phyloP scores from a whole-genome alignment of 2,888 invertebrate species.

The Bembecia ichneumoniformis region DNA sequence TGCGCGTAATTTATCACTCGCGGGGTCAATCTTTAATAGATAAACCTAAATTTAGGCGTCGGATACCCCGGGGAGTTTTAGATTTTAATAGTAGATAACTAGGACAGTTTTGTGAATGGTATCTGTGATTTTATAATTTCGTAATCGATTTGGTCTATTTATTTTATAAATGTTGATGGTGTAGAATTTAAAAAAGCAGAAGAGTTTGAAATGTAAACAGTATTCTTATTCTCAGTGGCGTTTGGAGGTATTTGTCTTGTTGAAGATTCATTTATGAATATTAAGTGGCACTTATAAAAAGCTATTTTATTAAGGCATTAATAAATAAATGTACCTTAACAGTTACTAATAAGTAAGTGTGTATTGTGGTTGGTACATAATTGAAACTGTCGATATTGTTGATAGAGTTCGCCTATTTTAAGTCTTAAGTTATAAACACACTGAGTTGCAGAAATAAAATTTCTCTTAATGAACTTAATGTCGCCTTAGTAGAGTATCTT shows the following conservation, averaged over 20 bases:
- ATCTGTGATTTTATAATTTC: constrained; percentile 64
- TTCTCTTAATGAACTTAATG: too few species aligned
- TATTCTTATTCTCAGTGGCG: neutral
- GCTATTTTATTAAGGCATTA: neutral
- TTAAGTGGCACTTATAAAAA: neutral
- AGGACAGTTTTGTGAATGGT: constrained; percentile 48
- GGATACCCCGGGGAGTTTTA: neutral
- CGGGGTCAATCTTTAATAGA: constrained; percentile 3
- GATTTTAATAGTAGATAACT: constrained; percentile 4
- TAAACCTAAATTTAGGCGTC: neutral
- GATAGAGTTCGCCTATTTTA: constrained; percentile 1
- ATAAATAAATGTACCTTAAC: neutral
- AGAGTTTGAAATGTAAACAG: neutral
- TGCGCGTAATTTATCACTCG: constrained; percentile 51
- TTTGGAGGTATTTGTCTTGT: neutral
- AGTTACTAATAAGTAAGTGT: neutral
- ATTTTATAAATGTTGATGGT: constrained; percentile 25
- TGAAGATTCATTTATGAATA: neutral
- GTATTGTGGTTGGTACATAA: neutral
- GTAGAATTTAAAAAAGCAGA: neutral
- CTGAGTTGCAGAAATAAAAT: too few species aligned
- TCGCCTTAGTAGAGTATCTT: too few species aligned
- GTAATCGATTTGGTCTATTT: constrained; percentile 45
- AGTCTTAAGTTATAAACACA: neutral
- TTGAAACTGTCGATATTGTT: constrained; percentile 41